phyloP scores from a whole-genome alignment of 2,797 vertebrate species.

The Eutrigla gurnardus region DNA sequence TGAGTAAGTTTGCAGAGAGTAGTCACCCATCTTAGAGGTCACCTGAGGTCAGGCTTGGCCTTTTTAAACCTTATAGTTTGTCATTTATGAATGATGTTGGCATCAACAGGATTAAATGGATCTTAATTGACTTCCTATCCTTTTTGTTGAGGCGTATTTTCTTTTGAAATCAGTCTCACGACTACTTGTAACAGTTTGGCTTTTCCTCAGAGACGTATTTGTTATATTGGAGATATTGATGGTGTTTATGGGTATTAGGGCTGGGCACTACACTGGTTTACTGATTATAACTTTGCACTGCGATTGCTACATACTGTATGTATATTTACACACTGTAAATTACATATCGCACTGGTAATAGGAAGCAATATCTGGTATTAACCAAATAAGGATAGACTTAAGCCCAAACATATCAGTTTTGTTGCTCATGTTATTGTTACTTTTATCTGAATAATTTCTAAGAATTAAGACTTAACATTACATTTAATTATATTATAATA shows the following conservation, averaged over 20 bases:
- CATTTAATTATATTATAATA: background rate
- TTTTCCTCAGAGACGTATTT: background rate
- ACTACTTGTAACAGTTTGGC: background rate
- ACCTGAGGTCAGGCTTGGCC: background rate
- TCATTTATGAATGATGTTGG: background rate
- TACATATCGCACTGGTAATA: background rate
- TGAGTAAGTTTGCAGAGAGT: background rate
- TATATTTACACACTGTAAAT: background rate
- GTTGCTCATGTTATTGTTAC: background rate
- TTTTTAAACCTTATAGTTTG: background rate
- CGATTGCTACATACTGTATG: background rate
- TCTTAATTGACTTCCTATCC: background rate
- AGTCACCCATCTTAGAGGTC: background rate
- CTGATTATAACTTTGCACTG: background rate
- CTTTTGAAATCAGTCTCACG: background rate
- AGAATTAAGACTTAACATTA: background rate
- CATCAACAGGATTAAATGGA: background rate
- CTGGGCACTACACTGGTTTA: background rate
- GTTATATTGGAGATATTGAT: background rate
- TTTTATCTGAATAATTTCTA: background rate
- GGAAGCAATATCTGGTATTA: background rate
- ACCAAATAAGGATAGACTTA: background rate
- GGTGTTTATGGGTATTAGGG: background rate
- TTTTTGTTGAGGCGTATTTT: background rate
- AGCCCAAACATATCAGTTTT: background rate